A percentile compares a stretch with the other conserved stretches of the same genome.
These are phyloP conservation scores for Tinea semifulvella DNA, from an alignment of 2,888 invertebrate genomes.

Conservation along the genomic window DNA sequence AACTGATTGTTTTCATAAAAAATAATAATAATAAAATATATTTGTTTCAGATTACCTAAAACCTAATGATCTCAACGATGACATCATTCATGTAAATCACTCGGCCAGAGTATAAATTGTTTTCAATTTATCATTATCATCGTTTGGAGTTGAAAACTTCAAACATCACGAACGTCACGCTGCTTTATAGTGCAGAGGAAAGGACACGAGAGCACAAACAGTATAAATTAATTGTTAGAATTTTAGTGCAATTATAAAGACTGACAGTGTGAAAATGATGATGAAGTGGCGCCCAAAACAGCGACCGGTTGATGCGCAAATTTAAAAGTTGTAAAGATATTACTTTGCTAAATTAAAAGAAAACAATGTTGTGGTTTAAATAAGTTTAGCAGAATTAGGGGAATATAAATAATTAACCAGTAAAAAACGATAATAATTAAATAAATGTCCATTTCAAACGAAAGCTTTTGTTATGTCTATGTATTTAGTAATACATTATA, in stretches of 20 bases:
- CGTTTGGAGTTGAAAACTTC: background rate
- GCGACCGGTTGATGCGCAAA: background rate
- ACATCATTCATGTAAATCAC: background rate
- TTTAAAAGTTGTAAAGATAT: too few species aligned
- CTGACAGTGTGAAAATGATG: slow-evolving; percentile 6
- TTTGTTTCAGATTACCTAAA: slow-evolving; percentile 13
- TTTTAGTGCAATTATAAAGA: slow-evolving; percentile 2
- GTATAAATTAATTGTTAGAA: background rate
- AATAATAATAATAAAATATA: too few species aligned
- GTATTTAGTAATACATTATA: too few species aligned
- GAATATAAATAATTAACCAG: too few species aligned
- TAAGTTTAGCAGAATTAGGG: too few species aligned
- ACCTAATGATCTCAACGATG: background rate
- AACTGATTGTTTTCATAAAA: too few species aligned
- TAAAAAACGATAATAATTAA: too few species aligned
- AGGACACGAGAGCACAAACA: background rate
- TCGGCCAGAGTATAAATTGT: background rate
- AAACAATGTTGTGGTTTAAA: too few species aligned
- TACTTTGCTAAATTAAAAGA: too few species aligned
- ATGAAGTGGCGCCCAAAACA: background rate
- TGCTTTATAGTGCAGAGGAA: slow-evolving; percentile 3
- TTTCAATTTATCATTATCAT: background rate
- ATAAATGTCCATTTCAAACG: too few species aligned
- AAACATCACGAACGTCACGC: background rate
- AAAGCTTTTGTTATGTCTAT: too few species aligned